phyloP scores from a whole-genome alignment of 2,888 invertebrate genomes.

The Eudemis profundana region DNA sequence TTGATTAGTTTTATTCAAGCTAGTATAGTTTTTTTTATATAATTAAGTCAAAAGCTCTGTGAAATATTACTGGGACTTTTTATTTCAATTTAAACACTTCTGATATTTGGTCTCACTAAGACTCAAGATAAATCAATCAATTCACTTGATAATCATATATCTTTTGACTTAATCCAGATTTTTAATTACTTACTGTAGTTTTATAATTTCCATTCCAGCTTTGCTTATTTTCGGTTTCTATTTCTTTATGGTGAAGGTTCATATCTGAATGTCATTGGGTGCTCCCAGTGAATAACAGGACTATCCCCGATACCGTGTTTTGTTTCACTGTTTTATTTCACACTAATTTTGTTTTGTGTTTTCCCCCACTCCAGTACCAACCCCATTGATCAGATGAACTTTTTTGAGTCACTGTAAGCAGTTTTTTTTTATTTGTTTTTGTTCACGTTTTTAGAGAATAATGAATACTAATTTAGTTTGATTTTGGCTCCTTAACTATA shows the following conservation, averaged over 20 bases:
- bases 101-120: no score
- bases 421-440: conserved; percentile 62
- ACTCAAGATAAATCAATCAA: no score
- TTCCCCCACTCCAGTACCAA: conserved; percentile 77
- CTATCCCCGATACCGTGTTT: conserved; percentile 33
- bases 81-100: no score
- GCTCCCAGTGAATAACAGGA: conserved; percentile 55
- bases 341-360: conserved; percentile 73
- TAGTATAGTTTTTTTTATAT: background rate
- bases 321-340: conserved; percentile 52
- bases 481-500: conserved; percentile 44
- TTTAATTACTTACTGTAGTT: no score
- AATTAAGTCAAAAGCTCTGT: background rate
- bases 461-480: conserved; percentile 48
- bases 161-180: conserved; percentile 7
- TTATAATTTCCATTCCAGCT: conserved; percentile 47
- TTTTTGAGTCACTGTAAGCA: conserved; percentile 85
- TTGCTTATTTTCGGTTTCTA: conserved; percentile 54
- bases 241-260: conserved; percentile 58
- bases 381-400: conserved; percentile 85
- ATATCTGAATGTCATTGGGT: conserved; percentile 36
- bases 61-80: no score
- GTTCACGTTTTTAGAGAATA: conserved; percentile 46
- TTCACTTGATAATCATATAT: no score
- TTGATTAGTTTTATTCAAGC: background rate